Evolutionary conservation across 2,888 invertebrate genomes (phyloP).

Genomic region (Acleris holmiana): DNA sequence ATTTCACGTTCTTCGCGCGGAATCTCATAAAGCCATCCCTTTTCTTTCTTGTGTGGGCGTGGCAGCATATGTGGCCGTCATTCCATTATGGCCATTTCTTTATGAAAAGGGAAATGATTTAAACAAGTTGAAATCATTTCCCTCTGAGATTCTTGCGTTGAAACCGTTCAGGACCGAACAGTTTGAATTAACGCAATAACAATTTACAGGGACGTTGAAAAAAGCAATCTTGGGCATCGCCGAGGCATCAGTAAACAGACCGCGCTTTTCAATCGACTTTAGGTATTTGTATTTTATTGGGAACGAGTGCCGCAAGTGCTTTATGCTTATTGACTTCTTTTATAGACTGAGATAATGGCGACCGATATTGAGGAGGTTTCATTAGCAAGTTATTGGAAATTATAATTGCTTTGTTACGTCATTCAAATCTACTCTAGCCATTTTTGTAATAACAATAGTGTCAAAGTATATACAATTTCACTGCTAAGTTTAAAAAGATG

Average conservation of each 20-base stretch:
- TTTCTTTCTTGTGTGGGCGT: too few species aligned
- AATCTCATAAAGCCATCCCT: too few species aligned
- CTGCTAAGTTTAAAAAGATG: too few species aligned
- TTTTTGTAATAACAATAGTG: too few species aligned
- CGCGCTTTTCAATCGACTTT: constrained; percentile 35
- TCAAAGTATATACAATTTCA: too few species aligned
- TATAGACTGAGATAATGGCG: constrained; percentile 13
- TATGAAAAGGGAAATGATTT: too few species aligned
- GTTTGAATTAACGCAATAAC: constrained; percentile 35
- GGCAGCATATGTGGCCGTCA: too few species aligned
- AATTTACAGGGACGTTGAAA: constrained; percentile 37
- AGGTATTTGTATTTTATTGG: constrained; percentile 35
- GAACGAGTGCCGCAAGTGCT: constrained; percentile 22
- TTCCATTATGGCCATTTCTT: too few species aligned
- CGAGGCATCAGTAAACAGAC: constrained; percentile 33
- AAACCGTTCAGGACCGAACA: neutral
- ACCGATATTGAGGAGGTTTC: constrained; percentile 14
- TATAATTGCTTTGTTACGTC: neutral
- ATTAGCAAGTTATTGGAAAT: constrained; percentile 2
- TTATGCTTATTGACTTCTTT: constrained; percentile 33
- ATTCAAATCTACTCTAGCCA: too few species aligned
- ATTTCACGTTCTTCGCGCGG: too few species aligned
- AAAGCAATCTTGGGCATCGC: constrained; percentile 36
- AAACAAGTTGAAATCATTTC: too few species aligned
- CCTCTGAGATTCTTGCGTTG: too few species aligned